These are phyloP conservation scores for Cyprinodon tularosa DNA, from an alignment of 2,113 vertebrate genomes.

Conservation along the genomic window DNA sequence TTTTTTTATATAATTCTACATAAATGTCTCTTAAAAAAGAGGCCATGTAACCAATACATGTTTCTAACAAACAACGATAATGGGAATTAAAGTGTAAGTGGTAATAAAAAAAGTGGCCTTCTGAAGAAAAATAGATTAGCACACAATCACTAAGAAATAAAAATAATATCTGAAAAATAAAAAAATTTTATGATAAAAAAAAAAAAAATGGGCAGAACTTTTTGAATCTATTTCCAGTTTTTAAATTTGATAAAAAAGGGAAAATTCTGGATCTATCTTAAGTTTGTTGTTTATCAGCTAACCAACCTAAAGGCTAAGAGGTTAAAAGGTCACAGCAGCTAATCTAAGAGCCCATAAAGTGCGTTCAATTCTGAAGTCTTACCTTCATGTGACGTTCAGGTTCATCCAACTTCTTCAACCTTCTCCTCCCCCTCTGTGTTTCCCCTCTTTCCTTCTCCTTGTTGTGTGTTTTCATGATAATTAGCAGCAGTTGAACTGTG, in stretches of 20 bases:
- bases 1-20: neutral
- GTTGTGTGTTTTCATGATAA: conserved; percentile 74
- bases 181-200: neutral
- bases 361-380: conserved; percentile 40
- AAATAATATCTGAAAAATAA: neutral
- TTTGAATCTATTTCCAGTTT: neutral
- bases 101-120: neutral
- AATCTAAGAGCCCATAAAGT: neutral
- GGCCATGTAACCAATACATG: neutral
- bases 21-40: conserved; percentile 3
- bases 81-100: neutral
- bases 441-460: conserved; percentile 10
- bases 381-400: conserved; percentile 53
- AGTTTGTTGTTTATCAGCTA: neutral
- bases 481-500: conserved; percentile 82
- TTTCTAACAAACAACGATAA: neutral
- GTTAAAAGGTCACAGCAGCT: neutral
- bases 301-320: neutral
- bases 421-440: conserved; percentile 30
- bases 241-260: neutral
- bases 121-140: neutral
- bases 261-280: neutral
- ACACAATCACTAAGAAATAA: neutral
- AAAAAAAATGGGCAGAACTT: neutral
- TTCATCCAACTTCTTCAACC: conserved; percentile 47